Percentiles rank a stretch among this genome's conserved stretches.
phyloP scores from a whole-genome alignment of 2,113 vertebrate genomes.

The Semnornis frantzii region DNA sequence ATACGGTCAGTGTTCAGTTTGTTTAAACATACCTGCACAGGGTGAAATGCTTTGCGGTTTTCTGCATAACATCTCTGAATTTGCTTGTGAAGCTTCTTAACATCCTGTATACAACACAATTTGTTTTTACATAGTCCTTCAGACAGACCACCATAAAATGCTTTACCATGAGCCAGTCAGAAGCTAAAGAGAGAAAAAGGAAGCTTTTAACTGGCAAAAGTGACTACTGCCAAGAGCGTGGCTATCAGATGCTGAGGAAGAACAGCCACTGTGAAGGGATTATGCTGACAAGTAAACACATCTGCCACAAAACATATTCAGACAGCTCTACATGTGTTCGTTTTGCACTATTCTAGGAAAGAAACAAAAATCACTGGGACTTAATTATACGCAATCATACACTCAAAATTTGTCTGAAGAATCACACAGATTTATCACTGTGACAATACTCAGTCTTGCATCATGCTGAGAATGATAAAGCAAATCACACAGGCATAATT shows the following conservation, averaged over 20 bases:
- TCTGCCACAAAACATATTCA: neutral
- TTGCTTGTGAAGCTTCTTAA: constrained; percentile 97
- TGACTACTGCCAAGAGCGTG: neutral
- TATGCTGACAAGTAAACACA: neutral
- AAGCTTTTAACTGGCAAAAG: constrained; percentile 57
- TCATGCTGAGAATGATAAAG: neutral
- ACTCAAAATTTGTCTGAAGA: neutral
- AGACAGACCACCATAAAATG: constrained; percentile 56
- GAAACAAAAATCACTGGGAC: neutral
- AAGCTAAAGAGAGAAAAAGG: constrained; percentile 54
- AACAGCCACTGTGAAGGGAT: neutral
- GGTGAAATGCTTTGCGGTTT: constrained; percentile 88
- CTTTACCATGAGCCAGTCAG: constrained; percentile 53
- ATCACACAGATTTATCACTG: neutral
- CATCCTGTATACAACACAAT: constrained; percentile 82
- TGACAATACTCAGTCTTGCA: neutral
- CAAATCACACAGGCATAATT: neutral
- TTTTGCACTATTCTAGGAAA: neutral
- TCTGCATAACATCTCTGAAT: constrained; percentile 96
- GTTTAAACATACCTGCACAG: constrained; percentile 85
- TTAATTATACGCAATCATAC: neutral
- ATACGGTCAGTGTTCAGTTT: neutral
- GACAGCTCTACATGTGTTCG: neutral
- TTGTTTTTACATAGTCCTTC: constrained; percentile 56
- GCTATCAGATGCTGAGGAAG: neutral